A percentile compares a stretch with the other conserved stretches of the same genome.
These are phyloP conservation scores for Heliconius ethilla DNA, from an alignment of 2,888 invertebrate species.

Conservation along the genomic window DNA sequence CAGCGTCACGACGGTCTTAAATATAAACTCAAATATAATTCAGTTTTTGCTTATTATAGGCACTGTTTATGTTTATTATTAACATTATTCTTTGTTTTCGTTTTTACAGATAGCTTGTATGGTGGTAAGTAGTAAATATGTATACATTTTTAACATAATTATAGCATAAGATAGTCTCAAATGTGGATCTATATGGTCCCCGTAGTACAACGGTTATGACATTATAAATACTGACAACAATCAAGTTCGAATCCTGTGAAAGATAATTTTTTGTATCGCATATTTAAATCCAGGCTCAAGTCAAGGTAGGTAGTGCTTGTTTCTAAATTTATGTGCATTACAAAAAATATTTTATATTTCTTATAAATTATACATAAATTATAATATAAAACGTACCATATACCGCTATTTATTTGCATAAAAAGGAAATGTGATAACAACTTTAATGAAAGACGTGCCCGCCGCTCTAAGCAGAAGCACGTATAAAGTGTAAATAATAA, in stretches of 20 bases:
- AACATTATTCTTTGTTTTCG: background rate
- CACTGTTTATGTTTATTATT: background rate
- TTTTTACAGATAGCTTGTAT: background rate
- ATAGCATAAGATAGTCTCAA: background rate
- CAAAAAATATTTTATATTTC: background rate
- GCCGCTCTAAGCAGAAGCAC: slow-evolving; percentile 3
- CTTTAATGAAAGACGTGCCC: slow-evolving; percentile 16
- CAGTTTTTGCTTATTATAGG: background rate
- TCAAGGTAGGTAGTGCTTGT: background rate
- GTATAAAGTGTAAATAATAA: slow-evolving; percentile 16
- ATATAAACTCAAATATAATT: background rate
- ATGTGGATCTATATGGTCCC: background rate
- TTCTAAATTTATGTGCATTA: background rate
- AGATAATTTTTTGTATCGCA: background rate
- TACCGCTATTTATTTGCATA: background rate
- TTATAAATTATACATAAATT: background rate
- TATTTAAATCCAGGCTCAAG: background rate
- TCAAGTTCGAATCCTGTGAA: background rate
- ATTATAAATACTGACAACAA: background rate
- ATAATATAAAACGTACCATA: background rate
- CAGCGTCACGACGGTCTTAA: background rate
- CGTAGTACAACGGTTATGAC: background rate
- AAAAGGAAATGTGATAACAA: slow-evolving; percentile 18
- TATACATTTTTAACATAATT: background rate
- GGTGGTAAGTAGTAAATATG: background rate